Base-by-base conservation (phyloP, 1,140 invertebrate genomes). In the Drosophila grimshawi region DNA sequence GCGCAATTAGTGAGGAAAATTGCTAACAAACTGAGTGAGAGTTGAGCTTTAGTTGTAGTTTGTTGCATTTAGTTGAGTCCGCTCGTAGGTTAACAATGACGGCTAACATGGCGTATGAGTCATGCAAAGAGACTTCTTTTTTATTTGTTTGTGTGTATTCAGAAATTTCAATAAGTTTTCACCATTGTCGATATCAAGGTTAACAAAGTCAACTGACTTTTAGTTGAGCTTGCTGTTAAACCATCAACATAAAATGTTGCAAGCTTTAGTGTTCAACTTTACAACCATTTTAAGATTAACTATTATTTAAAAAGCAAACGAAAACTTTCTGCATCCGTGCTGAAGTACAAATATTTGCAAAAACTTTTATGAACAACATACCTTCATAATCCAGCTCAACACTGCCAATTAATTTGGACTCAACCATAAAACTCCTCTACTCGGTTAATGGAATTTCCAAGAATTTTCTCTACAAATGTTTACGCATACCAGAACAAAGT, bases 1-100 rank as follows among this genome's bases (percentile, higher is more conserved):
- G 57, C 60, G 39, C 72, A 75, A 75, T 69, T 72, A 73, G 70
- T 68, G 41, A 43, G 49, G 65, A 74, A 69, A 74, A 74, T 74
- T 69, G 70, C 63, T 56, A 68, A 68, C 70, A 68, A 68, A 41
- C 39, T 32, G 64, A 68, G 70, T 73, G 70, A 73, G 70, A 56
- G 53, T 72, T 72, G 39, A 56, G 35, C 11, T 33, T 37, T 2
- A 61, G 57, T 33, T 68, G 11, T 0, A 27, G 53, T 39, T 56
- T 5, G 5, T 56, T 33, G 41, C 32, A 32, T 60, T 46, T 8
- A 39, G 37, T 39, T 39, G 7, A 11, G 29, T 56, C 7, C n/a
- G 35, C 41, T n/a, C 29, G 29, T 4, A 39, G 43, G 10, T 29
- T 51, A 35, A 71, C 52, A 57, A 57, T 43, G 62, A 67, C 69